Conservation (phyloP, 2,113 vertebrate species). For the Aptenodytes patagonicus region DNA sequence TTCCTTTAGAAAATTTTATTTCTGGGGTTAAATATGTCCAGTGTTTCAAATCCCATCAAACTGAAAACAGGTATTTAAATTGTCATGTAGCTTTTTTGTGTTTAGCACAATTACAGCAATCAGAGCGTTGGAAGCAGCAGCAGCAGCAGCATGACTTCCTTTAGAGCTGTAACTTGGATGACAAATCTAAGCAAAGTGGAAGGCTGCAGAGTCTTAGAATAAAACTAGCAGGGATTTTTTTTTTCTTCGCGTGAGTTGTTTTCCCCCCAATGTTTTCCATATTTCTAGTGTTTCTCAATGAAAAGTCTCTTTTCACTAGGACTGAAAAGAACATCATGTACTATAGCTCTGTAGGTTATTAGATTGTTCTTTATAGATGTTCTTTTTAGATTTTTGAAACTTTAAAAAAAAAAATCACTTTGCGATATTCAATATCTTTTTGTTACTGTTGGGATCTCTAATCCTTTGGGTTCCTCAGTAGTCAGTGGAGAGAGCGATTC, state of each 20-base stretch:
- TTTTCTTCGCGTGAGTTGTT: not conserved
- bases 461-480: not conserved
- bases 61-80: slow-evolving; percentile 49
- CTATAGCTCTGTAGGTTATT: not conserved
- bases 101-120: slow-evolving; percentile 33
- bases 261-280: not conserved
- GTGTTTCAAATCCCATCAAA: slow-evolving; percentile 18
- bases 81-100: slow-evolving; percentile 24
- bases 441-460: not conserved
- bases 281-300: not conserved
- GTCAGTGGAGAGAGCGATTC: not conserved
- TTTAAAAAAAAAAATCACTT: not conserved
- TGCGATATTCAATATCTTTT: not conserved
- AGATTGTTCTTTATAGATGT: not conserved
- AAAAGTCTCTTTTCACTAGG: not conserved
- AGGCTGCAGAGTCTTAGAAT: slow-evolving; percentile 14
- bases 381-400: not conserved
- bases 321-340: not conserved
- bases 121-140: not conserved
- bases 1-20: slow-evolving; percentile 1
- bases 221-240: not conserved
- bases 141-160: slow-evolving; percentile 17
- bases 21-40: slow-evolving; percentile 44
- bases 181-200: slow-evolving; percentile 10
- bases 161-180: not conserved